A percentile compares a stretch with the other conserved stretches of the same genome.
phyloP scores from a whole-genome alignment of 2,888 invertebrate species.

The Coleophora flavipennella region DNA sequence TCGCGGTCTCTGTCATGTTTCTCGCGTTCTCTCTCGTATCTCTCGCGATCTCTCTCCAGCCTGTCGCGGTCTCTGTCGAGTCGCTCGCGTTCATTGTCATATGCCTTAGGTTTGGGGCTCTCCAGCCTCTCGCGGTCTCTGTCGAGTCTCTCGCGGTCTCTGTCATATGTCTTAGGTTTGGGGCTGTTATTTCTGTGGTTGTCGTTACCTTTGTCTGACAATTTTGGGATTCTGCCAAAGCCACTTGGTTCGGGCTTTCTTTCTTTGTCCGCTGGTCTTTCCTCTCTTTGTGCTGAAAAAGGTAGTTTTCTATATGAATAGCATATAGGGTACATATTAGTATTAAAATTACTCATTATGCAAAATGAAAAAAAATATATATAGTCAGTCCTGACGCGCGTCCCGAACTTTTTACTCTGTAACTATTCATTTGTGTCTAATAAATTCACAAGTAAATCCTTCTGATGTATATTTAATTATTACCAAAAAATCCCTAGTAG shows the following conservation, averaged over 20 bases:
- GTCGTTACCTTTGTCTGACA: slow-evolving; percentile 41
- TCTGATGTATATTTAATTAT: too few relatives aligned
- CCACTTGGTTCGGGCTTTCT: slow-evolving; percentile 38
- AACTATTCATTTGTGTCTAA: too few relatives aligned
- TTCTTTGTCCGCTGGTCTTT: slow-evolving; percentile 40
- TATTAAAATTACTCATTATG: too few relatives aligned
- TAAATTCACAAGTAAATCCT: too few relatives aligned
- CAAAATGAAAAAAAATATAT: too few relatives aligned
- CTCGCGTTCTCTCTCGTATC: slow-evolving; percentile 21
- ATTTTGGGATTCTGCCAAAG: slow-evolving; percentile 69
- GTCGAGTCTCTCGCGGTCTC: slow-evolving; percentile 21
- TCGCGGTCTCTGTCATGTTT: slow-evolving; percentile 23
- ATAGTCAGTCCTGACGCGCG: too few relatives aligned
- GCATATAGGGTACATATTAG: too few relatives aligned
- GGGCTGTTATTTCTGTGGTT: slow-evolving; percentile 26
- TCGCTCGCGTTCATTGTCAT: slow-evolving; percentile 29
- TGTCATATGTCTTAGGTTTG: slow-evolving; percentile 28
- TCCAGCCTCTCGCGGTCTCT: slow-evolving; percentile 17
- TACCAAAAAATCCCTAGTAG: too few relatives aligned
- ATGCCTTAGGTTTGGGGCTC: slow-evolving; percentile 21
- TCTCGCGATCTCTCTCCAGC: slow-evolving; percentile 20
- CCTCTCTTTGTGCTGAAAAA: slow-evolving; percentile 42
- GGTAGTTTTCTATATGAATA: too few relatives aligned
- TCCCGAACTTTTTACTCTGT: too few relatives aligned
- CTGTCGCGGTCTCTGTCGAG: slow-evolving; percentile 12